Evolutionary conservation across 2,888 invertebrate species (phyloP).

Genomic region (Anoncus sp.): DNA sequence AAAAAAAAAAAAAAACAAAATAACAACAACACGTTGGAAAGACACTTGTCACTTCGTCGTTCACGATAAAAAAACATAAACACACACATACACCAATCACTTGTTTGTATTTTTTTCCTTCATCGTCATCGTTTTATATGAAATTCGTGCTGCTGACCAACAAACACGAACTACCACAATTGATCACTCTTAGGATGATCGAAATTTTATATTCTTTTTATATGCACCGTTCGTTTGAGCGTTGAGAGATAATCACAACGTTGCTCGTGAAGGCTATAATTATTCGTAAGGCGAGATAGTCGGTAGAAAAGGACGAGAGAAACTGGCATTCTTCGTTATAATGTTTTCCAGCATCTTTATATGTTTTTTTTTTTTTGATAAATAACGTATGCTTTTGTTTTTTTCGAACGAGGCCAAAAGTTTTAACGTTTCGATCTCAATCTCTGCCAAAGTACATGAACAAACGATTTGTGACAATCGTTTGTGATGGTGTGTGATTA

Average conservation of each 20-base stretch:
- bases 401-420: conserved; percentile 4
- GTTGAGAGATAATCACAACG: background rate
- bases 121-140: conserved; percentile 6
- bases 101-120: conserved; percentile 30
- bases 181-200: too few species aligned
- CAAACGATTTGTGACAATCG: too few species aligned
- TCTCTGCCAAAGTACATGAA: too few species aligned
- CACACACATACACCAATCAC: conserved; percentile 34
- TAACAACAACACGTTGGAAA: background rate
- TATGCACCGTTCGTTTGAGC: background rate
- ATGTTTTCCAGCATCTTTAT: background rate
- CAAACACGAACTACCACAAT: conserved; percentile 1
- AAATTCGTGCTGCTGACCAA: background rate
- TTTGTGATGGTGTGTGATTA: too few species aligned
- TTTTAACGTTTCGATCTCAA: background rate
- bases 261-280: background rate
- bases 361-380: background rate
- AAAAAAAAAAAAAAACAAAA: background rate
- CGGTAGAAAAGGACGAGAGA: background rate
- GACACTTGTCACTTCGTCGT: conserved; percentile 39
- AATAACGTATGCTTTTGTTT: too few species aligned
- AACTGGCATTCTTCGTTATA: background rate
- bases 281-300: background rate
- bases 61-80: conserved; percentile 10
- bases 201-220: background rate